A percentile compares a stretch with the other conserved stretches of the same genome.
Conservation (phyloP, 1,140 invertebrate species). For the Drosophila oshimai region DNA sequence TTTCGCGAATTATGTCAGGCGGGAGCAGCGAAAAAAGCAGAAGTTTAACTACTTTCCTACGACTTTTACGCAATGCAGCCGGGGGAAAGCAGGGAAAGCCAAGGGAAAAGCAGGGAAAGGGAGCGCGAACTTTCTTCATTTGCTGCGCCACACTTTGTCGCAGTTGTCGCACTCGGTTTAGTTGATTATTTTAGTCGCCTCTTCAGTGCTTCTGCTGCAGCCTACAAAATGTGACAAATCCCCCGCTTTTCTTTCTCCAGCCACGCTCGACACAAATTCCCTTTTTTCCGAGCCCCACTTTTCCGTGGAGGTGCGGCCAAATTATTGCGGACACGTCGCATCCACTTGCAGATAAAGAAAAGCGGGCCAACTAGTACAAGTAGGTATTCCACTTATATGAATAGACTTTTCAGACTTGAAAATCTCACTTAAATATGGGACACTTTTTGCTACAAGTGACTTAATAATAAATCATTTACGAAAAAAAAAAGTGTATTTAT, state of each 20-base stretch:
- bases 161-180: constrained; percentile 61
- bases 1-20: constrained; percentile 62
- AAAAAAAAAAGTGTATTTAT: not conserved
- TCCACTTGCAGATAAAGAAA: constrained; percentile 19
- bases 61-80: constrained; percentile 52
- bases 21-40: constrained; percentile 55
- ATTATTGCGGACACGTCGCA: constrained; percentile 69
- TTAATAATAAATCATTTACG: not conserved
- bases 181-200: constrained; percentile 61
- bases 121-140: constrained; percentile 64
- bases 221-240: constrained; percentile 75
- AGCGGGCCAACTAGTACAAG: not conserved
- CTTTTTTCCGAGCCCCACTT: constrained; percentile 35
- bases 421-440: not conserved
- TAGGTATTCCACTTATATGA: not conserved
- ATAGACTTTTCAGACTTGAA: not conserved
- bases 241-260: constrained; percentile 8
- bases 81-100: constrained; percentile 1
- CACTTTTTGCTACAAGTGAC: not conserved
- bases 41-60: constrained; percentile 76
- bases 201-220: constrained; percentile 27
- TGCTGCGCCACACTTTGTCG: constrained; percentile 66
- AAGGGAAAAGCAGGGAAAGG: not conserved
- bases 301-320: constrained; percentile 50
- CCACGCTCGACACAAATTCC: constrained; percentile 60